These are phyloP conservation scores for Myopa tessellatipennis DNA, from an alignment of 2,888 invertebrate genomes.

Conservation along the genomic window DNA sequence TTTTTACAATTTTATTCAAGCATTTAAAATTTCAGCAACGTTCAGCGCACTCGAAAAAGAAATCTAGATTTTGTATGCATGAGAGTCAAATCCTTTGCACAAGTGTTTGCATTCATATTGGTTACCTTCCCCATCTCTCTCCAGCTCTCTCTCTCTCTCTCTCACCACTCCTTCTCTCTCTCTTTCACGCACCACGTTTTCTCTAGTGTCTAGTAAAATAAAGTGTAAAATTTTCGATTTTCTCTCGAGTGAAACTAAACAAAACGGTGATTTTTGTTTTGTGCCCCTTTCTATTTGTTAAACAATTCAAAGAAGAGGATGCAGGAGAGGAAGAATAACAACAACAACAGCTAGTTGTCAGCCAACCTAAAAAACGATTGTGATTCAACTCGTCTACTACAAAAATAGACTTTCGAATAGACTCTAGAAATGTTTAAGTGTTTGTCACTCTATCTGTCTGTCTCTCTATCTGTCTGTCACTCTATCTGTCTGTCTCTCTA, in stretches of 20 bases:
- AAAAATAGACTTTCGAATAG: background rate
- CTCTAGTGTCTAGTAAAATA: background rate
- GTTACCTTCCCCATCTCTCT: background rate
- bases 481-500: background rate
- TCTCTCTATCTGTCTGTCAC: background rate
- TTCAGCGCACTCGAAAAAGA: background rate
- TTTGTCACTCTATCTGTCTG: background rate
- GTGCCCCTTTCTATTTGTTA: conserved; percentile 11
- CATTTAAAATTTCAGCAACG: background rate
- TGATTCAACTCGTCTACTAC: background rate
- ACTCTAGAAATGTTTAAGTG: background rate
- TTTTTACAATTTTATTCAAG: too few relatives aligned
- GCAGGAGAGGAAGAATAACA: background rate
- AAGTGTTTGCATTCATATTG: conserved; percentile 24
- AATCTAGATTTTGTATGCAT: background rate
- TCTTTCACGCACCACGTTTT: background rate
- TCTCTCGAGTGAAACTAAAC: conserved; percentile 16
- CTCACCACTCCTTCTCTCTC: background rate
- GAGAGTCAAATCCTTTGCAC: conserved; percentile 15
- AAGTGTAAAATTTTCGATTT: conserved; percentile 8
- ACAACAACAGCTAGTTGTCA: background rate
- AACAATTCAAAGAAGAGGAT: conserved; percentile 10
- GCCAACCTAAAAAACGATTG: background rate
- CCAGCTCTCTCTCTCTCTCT: background rate
- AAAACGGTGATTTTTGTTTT: background rate